phyloP scores from a whole-genome alignment of 2,888 invertebrate species.

The Heliconius hortense region DNA sequence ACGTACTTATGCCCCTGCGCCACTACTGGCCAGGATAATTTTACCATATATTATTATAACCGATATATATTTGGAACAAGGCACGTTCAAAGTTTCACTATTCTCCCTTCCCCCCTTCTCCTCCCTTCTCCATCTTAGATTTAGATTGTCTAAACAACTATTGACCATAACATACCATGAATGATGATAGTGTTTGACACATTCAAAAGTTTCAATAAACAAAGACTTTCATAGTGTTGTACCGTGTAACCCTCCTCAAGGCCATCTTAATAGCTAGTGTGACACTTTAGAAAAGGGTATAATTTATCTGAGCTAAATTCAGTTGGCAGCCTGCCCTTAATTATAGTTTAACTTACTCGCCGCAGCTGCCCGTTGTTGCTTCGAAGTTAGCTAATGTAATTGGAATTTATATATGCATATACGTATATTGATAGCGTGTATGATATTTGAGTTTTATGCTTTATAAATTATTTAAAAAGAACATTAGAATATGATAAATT shows the following conservation, averaged over 20 bases:
- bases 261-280: constrained; percentile 66
- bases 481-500: too few species aligned
- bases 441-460: background rate
- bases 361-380: constrained; percentile 58
- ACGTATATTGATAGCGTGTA: constrained; percentile 8
- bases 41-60: background rate
- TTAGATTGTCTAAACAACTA: background rate
- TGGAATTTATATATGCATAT: constrained; percentile 28
- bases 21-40: too few species aligned
- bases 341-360: constrained; percentile 79
- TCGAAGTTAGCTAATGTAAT: constrained; percentile 40
- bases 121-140: background rate
- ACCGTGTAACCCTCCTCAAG: constrained; percentile 65
- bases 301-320: constrained; percentile 76
- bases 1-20: too few species aligned
- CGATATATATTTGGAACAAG: too few species aligned
- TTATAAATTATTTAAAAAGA: too few species aligned
- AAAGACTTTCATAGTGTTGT: constrained; percentile 51
- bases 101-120: background rate
- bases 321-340: constrained; percentile 63
- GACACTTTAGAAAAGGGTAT: constrained; percentile 79
- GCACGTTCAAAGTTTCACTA: background rate
- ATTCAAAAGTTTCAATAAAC: constrained; percentile 53
- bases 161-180: background rate
- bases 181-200: background rate